Base-by-base conservation (phyloP, 2,797 vertebrate species). In the Phaenicophaeus curvirostris region DNA sequence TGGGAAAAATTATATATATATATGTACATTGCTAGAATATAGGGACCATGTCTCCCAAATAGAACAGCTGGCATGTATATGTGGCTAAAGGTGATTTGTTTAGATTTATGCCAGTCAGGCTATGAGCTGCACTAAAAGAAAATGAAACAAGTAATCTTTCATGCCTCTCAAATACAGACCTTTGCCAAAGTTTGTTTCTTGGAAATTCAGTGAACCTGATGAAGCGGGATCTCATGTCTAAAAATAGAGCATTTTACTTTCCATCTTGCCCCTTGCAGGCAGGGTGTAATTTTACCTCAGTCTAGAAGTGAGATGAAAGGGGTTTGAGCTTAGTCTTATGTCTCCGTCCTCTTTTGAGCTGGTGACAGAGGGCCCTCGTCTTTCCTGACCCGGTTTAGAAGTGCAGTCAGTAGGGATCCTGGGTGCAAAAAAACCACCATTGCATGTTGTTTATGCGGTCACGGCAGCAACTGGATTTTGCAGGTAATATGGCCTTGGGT, bases 131-230 rank as follows among this genome's bases (percentile, higher is more conserved):
- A 27, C 84, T 90, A n/a, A 89, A 96, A 89, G 59, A 90, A 86
- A 61, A 93, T 79, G 69, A 93, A 79, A 84, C 73, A 93, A 95
- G 80, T 95, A 15, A 35, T 79, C 35, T 91, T 94, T 81, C 53
- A 94, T 93, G 62, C 63, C 50, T 30, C 65, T 78, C 46, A 50
- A 42, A 39, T 59, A 55, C 46, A 84, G 91, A 79, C 44, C 82
- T 92, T 80, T 94, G 87, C 73, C 72, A 62, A 62, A 84, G 91
- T 93, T 94, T 84, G 51, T 91, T 92, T 94, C 90, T 90, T 93
- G 81, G 89, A 97, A 96, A 89, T 87, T 50, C 93, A 50, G 83
- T 59, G 59, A 94, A 95, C 87, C 91, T 71, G 44, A 41, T 79
- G 93, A 93, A 95, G 84, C 78, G 77, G 85, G 66, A 85, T 46